Conservation (phyloP, 2,888 invertebrate genomes). For the Danaus chrysippus region DNA sequence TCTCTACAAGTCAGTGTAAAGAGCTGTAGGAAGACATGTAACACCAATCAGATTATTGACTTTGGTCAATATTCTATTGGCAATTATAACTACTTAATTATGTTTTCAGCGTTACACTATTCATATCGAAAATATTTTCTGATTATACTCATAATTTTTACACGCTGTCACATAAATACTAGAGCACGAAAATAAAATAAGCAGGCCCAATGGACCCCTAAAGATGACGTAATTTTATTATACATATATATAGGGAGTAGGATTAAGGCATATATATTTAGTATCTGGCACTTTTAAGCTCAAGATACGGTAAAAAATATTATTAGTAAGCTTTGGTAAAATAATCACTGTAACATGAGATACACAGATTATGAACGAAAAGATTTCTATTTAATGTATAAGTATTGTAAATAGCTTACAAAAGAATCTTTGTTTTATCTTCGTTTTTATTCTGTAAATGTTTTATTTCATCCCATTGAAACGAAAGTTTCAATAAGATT, state of each 20-base stretch:
- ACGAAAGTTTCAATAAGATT: constrained; percentile 13
- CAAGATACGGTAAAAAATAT: constrained; percentile 18
- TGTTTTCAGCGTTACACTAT: constrained; percentile 64
- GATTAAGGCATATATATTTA: constrained; percentile 16
- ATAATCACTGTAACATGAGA: neutral
- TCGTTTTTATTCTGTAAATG: no score
- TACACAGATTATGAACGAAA: neutral
- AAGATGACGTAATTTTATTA: constrained; percentile 8
- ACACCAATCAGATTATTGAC: constrained; percentile 50
- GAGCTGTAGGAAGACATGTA: constrained; percentile 78
- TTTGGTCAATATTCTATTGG: constrained; percentile 22
- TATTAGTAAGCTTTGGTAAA: constrained; percentile 1
- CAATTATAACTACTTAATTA: constrained; percentile 29
- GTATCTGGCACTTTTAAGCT: constrained; percentile 25
- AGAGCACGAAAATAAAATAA: constrained; percentile 15
- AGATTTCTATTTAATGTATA: no score
- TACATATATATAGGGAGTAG: constrained; percentile 20
- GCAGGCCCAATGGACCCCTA: constrained; percentile 12
- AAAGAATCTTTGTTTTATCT: no score
- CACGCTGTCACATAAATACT: constrained; percentile 15
- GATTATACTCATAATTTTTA: constrained; percentile 47
- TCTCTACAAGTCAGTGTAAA: constrained; percentile 77
- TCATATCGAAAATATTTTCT: constrained; percentile 70
- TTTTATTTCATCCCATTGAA: constrained; percentile 11
- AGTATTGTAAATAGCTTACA: no score